Conservation (phyloP, 2,797 vertebrate genomes). For the Leptatherina wallacei region DNA sequence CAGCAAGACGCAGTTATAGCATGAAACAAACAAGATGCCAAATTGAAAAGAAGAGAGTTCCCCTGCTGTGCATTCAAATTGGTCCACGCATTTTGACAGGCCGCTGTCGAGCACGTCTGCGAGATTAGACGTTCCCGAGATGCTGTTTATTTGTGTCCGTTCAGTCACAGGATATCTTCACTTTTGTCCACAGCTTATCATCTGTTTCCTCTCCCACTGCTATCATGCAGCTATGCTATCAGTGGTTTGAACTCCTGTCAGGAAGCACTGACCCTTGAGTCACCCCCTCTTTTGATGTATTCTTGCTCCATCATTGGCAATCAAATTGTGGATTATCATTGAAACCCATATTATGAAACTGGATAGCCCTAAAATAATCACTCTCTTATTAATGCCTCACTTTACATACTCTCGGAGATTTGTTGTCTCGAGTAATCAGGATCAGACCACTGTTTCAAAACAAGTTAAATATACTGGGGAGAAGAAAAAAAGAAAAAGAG, state of each 20-base stretch:
- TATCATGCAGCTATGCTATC: constrained; percentile 38
- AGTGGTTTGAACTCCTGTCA: constrained; percentile 59
- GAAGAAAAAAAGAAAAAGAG: constrained; percentile 42
- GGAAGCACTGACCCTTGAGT: constrained; percentile 49
- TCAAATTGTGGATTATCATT: constrained; percentile 37
- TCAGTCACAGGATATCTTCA: constrained; percentile 62
- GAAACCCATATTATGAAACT: constrained; percentile 32
- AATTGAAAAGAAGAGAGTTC: constrained; percentile 70
- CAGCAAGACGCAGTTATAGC: constrained; percentile 48
- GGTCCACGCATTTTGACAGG: constrained; percentile 75
- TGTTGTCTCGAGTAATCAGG: constrained; percentile 15
- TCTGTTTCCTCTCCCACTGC: constrained; percentile 20
- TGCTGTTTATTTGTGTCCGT: constrained; percentile 73
- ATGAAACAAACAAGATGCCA: constrained; percentile 73
- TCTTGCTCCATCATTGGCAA: constrained; percentile 35
- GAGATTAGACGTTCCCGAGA: constrained; percentile 69
- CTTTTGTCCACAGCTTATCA: constrained; percentile 68
- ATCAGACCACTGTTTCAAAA: constrained; percentile 31
- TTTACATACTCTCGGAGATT: constrained; percentile 15
- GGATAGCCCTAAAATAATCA: constrained; percentile 33
- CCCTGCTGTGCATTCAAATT: constrained; percentile 82
- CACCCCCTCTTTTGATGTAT: constrained; percentile 30
- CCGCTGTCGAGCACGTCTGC: constrained; percentile 66
- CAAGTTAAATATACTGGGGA: constrained; percentile 8
- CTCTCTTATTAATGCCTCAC: constrained; percentile 17